Percentiles rank a stretch among this genome's conserved stretches.
Conservation (phyloP, 2,888 invertebrate species). For the Deilephila porcellus region DNA sequence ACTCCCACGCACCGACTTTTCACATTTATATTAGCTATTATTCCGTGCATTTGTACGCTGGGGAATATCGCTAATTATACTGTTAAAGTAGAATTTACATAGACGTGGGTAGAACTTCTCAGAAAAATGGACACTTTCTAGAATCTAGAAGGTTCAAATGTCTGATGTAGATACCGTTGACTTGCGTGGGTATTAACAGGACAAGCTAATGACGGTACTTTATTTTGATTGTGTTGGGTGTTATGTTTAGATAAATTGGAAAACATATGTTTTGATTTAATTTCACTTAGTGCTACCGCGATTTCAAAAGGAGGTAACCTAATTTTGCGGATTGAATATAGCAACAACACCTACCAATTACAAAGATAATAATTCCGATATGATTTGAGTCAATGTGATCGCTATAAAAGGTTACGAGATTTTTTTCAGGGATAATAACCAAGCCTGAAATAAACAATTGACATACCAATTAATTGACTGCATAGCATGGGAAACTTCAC, state of each 20-base stretch:
- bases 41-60: slow-evolving; percentile 33
- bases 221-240: neutral
- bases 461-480: no score
- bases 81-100: slow-evolving; percentile 45
- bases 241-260: neutral
- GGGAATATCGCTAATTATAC: slow-evolving; percentile 47
- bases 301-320: no score
- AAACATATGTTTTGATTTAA: no score
- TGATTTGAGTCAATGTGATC: no score
- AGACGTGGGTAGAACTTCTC: slow-evolving; percentile 44
- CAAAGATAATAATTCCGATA: no score
- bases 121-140: neutral
- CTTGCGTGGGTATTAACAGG: neutral
- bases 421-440: no score
- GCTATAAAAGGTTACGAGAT: no score
- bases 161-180: neutral
- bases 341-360: no score
- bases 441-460: no score
- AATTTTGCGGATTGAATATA: no score
- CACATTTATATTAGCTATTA: slow-evolving; percentile 26
- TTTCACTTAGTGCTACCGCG: no score
- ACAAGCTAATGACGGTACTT: neutral
- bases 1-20: slow-evolving; percentile 52
- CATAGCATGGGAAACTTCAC: no score
- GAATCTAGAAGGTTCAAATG: neutral